A percentile compares a stretch with the other conserved stretches of the same genome.
phyloP scores from a whole-genome alignment of 2,797 vertebrate genomes.

The Acanthopagrus latus region DNA sequence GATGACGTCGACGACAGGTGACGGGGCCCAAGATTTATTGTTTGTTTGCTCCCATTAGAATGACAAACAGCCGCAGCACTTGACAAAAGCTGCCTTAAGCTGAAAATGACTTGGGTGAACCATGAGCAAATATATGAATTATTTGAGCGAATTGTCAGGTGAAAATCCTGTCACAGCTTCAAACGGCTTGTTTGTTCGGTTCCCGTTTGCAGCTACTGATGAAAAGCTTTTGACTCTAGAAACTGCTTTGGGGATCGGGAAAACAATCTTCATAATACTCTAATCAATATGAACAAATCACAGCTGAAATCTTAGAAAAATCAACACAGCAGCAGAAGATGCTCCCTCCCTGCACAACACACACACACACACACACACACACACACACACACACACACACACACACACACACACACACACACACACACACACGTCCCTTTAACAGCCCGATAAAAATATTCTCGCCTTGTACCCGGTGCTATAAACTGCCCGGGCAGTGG shows the following conservation, averaged over 20 bases:
- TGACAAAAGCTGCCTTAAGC: constrained; percentile 7
- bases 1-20: constrained; percentile 43
- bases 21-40: constrained; percentile 36
- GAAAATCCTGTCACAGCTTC: background rate
- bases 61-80: constrained; percentile 15
- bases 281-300: background rate
- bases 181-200: too few relatives aligned
- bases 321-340: background rate
- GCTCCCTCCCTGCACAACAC: background rate
- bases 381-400: too few relatives aligned
- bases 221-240: background rate
- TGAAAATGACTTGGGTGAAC: fast-evolving
- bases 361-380: constrained; percentile 16
- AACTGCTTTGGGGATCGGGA: background rate
- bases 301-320: background rate
- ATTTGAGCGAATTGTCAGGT: background rate
- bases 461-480: constrained; percentile 22
- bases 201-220: background rate
- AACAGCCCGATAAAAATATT: constrained; percentile 47
- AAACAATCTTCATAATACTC: background rate
- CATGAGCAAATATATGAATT: too few relatives aligned
- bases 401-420: too few relatives aligned
- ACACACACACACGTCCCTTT: background rate
- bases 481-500: constrained; percentile 49
- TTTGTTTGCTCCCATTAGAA: constrained; percentile 23